A percentile compares a stretch with the other conserved stretches of the same genome.
These are phyloP conservation scores for Trimorus sp. DNA, from an alignment of 2,888 invertebrate species.

Conservation along the genomic window DNA sequence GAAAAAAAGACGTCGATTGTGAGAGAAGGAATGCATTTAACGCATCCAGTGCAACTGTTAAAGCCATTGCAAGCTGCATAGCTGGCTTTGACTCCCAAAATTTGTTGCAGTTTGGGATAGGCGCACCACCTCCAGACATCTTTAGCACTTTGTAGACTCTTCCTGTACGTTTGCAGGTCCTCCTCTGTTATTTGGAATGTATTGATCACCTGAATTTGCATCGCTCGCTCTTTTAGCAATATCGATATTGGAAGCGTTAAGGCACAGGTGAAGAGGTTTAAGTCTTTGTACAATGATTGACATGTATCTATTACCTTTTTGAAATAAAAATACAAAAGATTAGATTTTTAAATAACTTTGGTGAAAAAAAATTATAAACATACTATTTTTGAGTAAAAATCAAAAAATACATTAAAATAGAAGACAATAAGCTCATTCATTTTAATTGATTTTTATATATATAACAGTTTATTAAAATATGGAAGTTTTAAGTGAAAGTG, in stretches of 20 bases:
- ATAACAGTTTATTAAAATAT: too few relatives aligned
- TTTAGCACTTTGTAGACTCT: conserved; percentile 82
- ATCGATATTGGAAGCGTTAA: conserved; percentile 88
- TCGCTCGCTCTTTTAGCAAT: conserved; percentile 86
- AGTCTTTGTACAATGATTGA: conserved; percentile 84
- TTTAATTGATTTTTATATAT: too few relatives aligned
- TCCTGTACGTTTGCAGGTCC: conserved; percentile 62
- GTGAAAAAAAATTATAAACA: too few relatives aligned
- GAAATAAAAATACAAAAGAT: too few relatives aligned
- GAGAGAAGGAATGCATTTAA: conserved; percentile 81
- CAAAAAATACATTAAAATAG: too few relatives aligned
- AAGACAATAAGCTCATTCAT: too few relatives aligned
- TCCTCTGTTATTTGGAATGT: conserved; percentile 81
- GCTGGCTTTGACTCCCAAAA: conserved; percentile 47
- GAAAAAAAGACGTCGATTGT: conserved; percentile 82
- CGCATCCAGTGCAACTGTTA: conserved; percentile 50
- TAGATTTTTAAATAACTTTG: too few relatives aligned
- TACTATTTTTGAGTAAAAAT: too few relatives aligned
- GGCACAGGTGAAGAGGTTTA: conserved; percentile 86
- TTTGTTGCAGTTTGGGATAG: conserved; percentile 84
- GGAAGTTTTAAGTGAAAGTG: too few relatives aligned
- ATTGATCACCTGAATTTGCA: conserved; percentile 84
- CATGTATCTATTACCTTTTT: conserved; percentile 36
- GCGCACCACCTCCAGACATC: conserved; percentile 91
- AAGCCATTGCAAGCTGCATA: conserved; percentile 54